Evolutionary conservation across 2,797 vertebrate species (phyloP).

Genomic region (Oophaga sylvatica): DNA sequence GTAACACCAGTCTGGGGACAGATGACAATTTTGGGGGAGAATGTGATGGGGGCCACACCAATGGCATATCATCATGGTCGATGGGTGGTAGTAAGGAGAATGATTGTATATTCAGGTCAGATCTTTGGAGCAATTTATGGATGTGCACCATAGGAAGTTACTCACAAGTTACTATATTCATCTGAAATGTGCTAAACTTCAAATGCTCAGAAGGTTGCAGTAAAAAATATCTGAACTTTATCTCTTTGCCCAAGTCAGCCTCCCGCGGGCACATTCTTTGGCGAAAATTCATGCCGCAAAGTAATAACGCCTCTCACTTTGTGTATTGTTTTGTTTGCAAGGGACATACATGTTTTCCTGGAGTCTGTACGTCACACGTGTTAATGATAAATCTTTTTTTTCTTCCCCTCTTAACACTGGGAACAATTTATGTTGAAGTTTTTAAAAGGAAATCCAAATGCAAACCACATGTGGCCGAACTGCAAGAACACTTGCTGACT

Average conservation of each 20-base stretch:
- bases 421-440: constrained; percentile 71
- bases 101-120: too few relatives aligned
- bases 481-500: constrained; percentile 71
- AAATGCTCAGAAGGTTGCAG: constrained; percentile 27
- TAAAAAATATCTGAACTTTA: background rate
- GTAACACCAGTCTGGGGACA: background rate
- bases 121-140: too few relatives aligned
- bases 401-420: constrained; percentile 69
- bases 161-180: background rate
- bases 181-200: constrained; percentile 8
- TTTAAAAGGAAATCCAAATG: constrained; percentile 70
- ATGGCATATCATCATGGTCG: too few relatives aligned
- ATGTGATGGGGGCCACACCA: too few relatives aligned
- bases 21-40: background rate
- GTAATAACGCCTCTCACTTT: background rate
- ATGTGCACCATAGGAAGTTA: background rate
- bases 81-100: too few relatives aligned
- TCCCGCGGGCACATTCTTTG: background rate
- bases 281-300: background rate
- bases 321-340: constrained; percentile 35
- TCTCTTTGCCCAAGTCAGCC: background rate
- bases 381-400: constrained; percentile 62
- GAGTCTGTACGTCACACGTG: constrained; percentile 50
- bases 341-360: constrained; percentile 5
- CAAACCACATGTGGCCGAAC: constrained; percentile 72